Evolutionary conservation across 2,888 invertebrate species (phyloP).

Genomic region (Drosophila demipolita): DNA sequence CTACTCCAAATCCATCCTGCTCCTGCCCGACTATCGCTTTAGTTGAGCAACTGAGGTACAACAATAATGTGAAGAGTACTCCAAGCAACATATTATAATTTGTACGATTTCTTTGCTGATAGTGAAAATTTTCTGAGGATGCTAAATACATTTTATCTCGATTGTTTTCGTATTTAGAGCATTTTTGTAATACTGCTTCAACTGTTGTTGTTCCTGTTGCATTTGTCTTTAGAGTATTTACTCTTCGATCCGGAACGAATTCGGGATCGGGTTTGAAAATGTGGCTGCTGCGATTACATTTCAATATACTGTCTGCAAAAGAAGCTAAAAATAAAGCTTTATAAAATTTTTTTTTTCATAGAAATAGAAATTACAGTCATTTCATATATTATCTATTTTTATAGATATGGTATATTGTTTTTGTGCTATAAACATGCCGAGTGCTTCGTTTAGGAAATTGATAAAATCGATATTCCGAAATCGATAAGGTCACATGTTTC

Average conservation of each 20-base stretch:
- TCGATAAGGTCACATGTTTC: no score
- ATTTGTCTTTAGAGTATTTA: not conserved
- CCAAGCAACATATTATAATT: slow-evolving; percentile 34
- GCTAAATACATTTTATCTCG: not conserved
- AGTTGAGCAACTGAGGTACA: slow-evolving; percentile 46
- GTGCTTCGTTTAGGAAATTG: no score
- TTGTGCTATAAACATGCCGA: no score
- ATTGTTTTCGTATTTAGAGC: not conserved
- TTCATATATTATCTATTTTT: not conserved
- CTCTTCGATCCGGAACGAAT: not conserved
- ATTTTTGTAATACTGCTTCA: slow-evolving; percentile 38
- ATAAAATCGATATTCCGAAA: no score
- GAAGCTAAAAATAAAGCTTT: not conserved
- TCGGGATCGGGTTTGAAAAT: not conserved
- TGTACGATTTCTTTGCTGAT: not conserved
- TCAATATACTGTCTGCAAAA: slow-evolving; percentile 18
- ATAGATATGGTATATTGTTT: no score
- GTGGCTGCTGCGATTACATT: not conserved
- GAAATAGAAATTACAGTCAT: not conserved
- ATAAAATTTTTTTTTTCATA: not conserved
- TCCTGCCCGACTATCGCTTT: slow-evolving; percentile 69
- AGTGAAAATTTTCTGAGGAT: not conserved
- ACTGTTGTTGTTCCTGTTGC: not conserved
- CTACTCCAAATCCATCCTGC: slow-evolving; percentile 23
- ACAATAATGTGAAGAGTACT: slow-evolving; percentile 17